Evolutionary conservation across 2,113 vertebrate species (phyloP).

Genomic region (Abramis brama): DNA sequence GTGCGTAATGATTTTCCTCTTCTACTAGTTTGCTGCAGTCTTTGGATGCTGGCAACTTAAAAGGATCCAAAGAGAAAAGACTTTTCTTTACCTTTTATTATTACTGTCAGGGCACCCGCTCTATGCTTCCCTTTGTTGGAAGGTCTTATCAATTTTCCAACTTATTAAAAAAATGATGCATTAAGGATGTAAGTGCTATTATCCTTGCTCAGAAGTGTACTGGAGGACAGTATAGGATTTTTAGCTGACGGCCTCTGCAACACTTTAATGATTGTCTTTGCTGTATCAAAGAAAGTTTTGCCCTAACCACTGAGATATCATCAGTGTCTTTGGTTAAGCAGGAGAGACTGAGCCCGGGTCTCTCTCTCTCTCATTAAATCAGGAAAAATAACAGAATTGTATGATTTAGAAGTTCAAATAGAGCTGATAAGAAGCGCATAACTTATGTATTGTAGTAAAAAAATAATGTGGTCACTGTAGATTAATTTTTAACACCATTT

Average conservation of each 20-base stretch:
- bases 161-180: slow-evolving; percentile 74
- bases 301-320: slow-evolving; percentile 65
- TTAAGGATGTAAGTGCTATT: slow-evolving; percentile 74
- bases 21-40: slow-evolving; percentile 67
- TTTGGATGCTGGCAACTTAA: slow-evolving; percentile 73
- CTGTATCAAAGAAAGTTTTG: slow-evolving; percentile 69
- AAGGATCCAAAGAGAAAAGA: slow-evolving; percentile 73
- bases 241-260: slow-evolving; percentile 64
- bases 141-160: slow-evolving; percentile 74
- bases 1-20: slow-evolving; percentile 67
- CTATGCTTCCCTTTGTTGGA: slow-evolving; percentile 68
- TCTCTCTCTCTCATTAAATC: slow-evolving; percentile 53
- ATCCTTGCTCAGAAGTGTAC: slow-evolving; percentile 65
- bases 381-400: slow-evolving; percentile 27
- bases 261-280: slow-evolving; percentile 72
- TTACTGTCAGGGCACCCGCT: slow-evolving; percentile 67
- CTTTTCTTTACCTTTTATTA: slow-evolving; percentile 73
- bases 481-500: slow-evolving; percentile 4
- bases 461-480: slow-evolving; percentile 13
- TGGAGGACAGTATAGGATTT: slow-evolving; percentile 67
- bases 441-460: neutral
- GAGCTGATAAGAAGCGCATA: neutral
- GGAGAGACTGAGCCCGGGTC: slow-evolving; percentile 21
- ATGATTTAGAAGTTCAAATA: slow-evolving; percentile 3
- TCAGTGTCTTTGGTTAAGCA: slow-evolving; percentile 62